A percentile compares a stretch with the other conserved stretches of the same genome.
These are phyloP conservation scores for Natrix natrix DNA, from an alignment of 2,797 vertebrate genomes.

Conservation along the genomic window DNA sequence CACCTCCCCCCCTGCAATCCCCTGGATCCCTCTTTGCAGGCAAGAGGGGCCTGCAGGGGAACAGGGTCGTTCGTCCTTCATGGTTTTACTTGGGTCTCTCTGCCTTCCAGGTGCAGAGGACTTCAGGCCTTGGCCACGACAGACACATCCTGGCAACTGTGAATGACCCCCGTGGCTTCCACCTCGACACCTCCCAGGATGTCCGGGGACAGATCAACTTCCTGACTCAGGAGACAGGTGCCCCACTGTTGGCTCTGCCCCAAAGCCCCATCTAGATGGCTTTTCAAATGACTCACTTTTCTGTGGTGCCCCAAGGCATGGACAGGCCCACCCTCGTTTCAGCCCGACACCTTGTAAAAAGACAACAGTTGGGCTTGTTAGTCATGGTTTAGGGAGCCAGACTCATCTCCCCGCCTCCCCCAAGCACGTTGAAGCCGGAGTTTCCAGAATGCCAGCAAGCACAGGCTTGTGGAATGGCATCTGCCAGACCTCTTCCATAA, in stretches of 20 bases:
- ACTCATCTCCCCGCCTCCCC: background rate
- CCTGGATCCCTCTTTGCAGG: background rate
- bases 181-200: slow-evolving; percentile 75
- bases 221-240: slow-evolving; percentile 81
- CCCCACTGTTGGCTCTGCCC: background rate
- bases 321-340: background rate
- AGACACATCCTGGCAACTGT: slow-evolving; percentile 78
- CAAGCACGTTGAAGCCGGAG: background rate
- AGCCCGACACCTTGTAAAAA: background rate
- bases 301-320: background rate
- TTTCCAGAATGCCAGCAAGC: background rate
- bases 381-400: background rate
- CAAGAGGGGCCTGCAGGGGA: background rate
- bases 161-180: slow-evolving; percentile 75
- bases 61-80: background rate
- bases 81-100: slow-evolving; percentile 19
- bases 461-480: background rate
- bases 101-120: slow-evolving; percentile 84
- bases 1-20: background rate
- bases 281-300: background rate
- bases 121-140: slow-evolving; percentile 77
- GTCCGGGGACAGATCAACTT: slow-evolving; percentile 85
- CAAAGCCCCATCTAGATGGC: background rate
- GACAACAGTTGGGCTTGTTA: background rate
- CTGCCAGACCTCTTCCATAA: background rate